A percentile compares a stretch with the other conserved stretches of the same genome.
Conservation (phyloP, 2,797 vertebrate genomes). For the Acipenser ruthenus region DNA sequence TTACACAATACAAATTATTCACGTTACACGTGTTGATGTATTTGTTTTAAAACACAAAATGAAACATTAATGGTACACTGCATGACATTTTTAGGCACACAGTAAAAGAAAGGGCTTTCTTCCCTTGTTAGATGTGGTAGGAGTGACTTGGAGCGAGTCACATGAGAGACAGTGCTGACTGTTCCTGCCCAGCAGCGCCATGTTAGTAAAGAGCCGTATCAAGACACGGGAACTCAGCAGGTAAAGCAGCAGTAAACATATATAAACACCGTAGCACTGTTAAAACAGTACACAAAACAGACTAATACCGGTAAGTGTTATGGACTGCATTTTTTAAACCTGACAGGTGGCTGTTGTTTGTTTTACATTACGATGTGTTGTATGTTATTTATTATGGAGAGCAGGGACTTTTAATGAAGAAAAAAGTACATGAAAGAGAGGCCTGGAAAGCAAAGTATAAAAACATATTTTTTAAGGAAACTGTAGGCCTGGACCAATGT, state of each 20-base stretch:
- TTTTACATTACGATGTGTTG: background rate
- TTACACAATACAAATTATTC: too few relatives aligned
- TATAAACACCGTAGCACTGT: background rate
- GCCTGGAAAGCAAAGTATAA: too few relatives aligned
- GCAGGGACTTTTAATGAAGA: too few relatives aligned
- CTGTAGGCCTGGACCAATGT: too few relatives aligned
- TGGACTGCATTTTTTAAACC: conserved; percentile 2
- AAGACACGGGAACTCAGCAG: background rate
- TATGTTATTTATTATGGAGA: background rate
- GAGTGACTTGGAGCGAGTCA: background rate
- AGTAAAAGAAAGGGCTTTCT: background rate
- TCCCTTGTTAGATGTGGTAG: background rate
- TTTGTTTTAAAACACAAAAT: background rate
- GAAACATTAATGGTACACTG: too few relatives aligned
- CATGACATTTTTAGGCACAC: too few relatives aligned
- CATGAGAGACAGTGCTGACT: conserved; percentile 1
- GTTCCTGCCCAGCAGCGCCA: conserved; percentile 7
- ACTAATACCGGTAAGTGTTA: background rate
- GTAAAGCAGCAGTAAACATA: background rate
- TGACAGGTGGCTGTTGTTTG: background rate
- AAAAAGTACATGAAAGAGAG: too few relatives aligned
- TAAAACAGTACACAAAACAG: background rate
- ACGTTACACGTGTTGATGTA: background rate
- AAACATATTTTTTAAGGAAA: too few relatives aligned
- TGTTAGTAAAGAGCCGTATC: background rate